Percentiles rank a stretch among this genome's conserved stretches.
Conservation (phyloP, 2,888 invertebrate species). For the Baccha elongata region DNA sequence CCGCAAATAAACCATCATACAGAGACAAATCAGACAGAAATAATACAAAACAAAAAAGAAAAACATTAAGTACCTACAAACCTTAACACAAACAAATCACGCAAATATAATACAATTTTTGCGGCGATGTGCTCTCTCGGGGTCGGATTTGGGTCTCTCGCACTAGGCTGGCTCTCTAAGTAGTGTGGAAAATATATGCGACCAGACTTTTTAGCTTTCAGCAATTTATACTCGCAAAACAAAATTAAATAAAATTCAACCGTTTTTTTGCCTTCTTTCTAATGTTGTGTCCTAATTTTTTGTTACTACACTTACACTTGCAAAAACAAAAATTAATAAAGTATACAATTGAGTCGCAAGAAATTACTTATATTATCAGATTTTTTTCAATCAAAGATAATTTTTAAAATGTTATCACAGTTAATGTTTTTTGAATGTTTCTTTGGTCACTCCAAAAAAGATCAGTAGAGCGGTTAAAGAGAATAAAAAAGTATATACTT, state of each 20-base stretch:
- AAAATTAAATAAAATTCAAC: constrained; percentile 58
- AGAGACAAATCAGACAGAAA: constrained; percentile 10
- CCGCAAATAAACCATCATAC: constrained; percentile 55
- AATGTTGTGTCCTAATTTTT: constrained; percentile 73
- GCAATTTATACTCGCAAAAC: constrained; percentile 58
- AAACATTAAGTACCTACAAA: constrained; percentile 37
- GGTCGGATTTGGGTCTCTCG: constrained; percentile 37
- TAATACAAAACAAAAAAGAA: constrained; percentile 2
- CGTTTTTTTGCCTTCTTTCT: constrained; percentile 48
- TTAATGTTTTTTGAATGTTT: no score
- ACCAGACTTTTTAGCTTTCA: constrained; percentile 63
- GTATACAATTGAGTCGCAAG: not conserved
- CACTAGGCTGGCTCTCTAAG: constrained; percentile 23
- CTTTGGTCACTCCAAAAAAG: no score
- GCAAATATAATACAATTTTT: constrained; percentile 38
- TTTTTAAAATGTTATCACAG: no score
- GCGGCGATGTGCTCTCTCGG: constrained; percentile 32
- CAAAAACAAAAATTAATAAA: constrained; percentile 17
- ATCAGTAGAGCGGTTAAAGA: no score
- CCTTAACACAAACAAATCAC: constrained; percentile 64
- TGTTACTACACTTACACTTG: constrained; percentile 71
- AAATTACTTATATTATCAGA: no score
- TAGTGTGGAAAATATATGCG: constrained; percentile 61
- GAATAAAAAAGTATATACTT: no score
- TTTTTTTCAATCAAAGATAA: no score